Base-by-base conservation (phyloP, 2,888 invertebrate genomes). In the Stenolophus ochropezus region DNA sequence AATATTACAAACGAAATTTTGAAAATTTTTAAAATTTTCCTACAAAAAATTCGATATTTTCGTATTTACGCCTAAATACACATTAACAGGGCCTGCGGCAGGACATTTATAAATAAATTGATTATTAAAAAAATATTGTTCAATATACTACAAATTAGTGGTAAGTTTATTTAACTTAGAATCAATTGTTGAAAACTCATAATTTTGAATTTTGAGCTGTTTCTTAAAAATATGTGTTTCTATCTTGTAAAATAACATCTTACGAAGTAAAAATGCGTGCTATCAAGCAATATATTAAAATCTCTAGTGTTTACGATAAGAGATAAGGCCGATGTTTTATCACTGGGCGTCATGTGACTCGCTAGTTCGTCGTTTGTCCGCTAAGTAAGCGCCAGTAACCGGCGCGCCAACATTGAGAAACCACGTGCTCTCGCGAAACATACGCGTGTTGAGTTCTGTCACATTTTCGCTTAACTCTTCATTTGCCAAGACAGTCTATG, bases 381-480 rank as follows among this genome's bases (percentile, higher is more conserved):
- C 33, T 51, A 51, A 56, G 61, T 61, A n/a, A 71, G 79, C 79
- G 69, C 69, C 69, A 79, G 20, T 69, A 27, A 53, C 79, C 71
- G 71, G 71, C 71, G 79, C 71, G 69, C 79, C 25, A 79, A 79
- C 79, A 71, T 79, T 71, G 53, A 49, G 71, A 71, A 79, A 69
- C 69, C 79, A 79, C 79, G 79, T 79, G 79, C 71, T 58, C 21
- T 42, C 53, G 53, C 21, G 25, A 75, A 56, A 56, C 74, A 74
- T 74, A 49, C 61, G 65, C 65, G 65, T 23, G 14, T 11, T 23
- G 61, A 61, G 61, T 25, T 61, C n/a, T 33, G 21, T 61, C 61
- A 27, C n/a, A 61, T n/a, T 42, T 42, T 42, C 21, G 8, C n/a
- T 14, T 25, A n/a, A 69, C 20, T 69, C 18, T 69, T 69, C 18